phyloP scores from a whole-genome alignment of 2,888 invertebrate species.

The Cephus spinipes region DNA sequence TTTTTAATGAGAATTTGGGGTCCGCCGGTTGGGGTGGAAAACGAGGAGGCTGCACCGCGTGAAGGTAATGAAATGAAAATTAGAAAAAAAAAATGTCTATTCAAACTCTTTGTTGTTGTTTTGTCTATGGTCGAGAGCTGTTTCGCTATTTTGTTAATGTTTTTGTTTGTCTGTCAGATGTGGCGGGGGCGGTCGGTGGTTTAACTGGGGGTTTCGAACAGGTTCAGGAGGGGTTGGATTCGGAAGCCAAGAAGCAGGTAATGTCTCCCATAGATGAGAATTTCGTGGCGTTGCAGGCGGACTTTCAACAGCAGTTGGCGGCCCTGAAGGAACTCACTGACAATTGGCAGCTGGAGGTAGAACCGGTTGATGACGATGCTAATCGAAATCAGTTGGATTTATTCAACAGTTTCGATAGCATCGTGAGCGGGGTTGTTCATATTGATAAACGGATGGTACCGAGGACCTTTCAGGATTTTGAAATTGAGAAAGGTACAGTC shows the following conservation, averaged over 20 bases:
- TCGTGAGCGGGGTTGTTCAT: slow-evolving; percentile 28
- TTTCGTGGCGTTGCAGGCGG: slow-evolving; percentile 60
- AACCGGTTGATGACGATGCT: slow-evolving; percentile 35
- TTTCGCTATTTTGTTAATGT: background rate
- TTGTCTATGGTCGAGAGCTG: background rate
- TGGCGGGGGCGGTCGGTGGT: slow-evolving; percentile 50
- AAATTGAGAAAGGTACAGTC: slow-evolving; percentile 14
- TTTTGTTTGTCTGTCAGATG: slow-evolving; percentile 37
- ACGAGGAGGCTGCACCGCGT: slow-evolving; percentile 71
- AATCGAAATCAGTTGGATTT: slow-evolving; percentile 49
- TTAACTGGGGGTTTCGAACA: slow-evolving; percentile 46
- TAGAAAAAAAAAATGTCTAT: no score
- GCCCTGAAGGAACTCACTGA: slow-evolving; percentile 52
- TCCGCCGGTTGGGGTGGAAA: slow-evolving; percentile 78
- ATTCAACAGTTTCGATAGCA: slow-evolving; percentile 40
- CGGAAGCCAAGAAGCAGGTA: slow-evolving; percentile 63
- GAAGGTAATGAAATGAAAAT: slow-evolving; percentile 46
- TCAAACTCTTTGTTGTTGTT: background rate
- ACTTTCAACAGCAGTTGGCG: slow-evolving; percentile 56
- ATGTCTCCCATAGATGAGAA: slow-evolving; percentile 56
- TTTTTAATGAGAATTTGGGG: slow-evolving; percentile 86
- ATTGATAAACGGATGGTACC: slow-evolving; percentile 44
- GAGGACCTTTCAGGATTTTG: slow-evolving; percentile 36
- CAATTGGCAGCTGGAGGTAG: slow-evolving; percentile 51
- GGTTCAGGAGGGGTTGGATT: slow-evolving; percentile 44